These are phyloP conservation scores for Megalops atlanticus DNA, from an alignment of 2,113 vertebrate species.

Conservation along the genomic window DNA sequence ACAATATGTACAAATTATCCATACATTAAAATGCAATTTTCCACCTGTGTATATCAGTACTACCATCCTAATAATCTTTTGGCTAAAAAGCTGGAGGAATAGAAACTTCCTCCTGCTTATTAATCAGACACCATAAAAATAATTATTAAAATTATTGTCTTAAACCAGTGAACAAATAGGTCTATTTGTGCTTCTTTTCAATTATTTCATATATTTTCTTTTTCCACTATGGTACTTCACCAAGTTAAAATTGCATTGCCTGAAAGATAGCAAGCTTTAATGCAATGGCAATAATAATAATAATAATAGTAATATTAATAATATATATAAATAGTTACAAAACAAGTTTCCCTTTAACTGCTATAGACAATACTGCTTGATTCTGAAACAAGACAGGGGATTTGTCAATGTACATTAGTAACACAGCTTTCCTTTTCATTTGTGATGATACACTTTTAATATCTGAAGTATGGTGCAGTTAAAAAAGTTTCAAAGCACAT, in stretches of 20 bases:
- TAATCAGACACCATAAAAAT: constrained; percentile 79
- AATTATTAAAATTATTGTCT: constrained; percentile 74
- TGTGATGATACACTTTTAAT: constrained; percentile 58
- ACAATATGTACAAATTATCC: constrained; percentile 82
- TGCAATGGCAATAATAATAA: constrained; percentile 51
- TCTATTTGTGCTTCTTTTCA: constrained; percentile 55
- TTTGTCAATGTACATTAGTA: constrained; percentile 50
- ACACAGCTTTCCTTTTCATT: constrained; percentile 55
- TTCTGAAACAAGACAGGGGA: constrained; percentile 45
- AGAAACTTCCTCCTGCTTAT: constrained; percentile 73
- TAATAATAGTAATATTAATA: too few relatives aligned
- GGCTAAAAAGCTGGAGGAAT: constrained; percentile 80
- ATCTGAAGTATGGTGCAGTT: constrained; percentile 60
- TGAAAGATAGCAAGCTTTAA: constrained; percentile 63
- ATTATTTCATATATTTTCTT: constrained; percentile 59
- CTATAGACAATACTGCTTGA: constrained; percentile 66
- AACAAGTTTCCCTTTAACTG: constrained; percentile 53
- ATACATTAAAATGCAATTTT: constrained; percentile 78
- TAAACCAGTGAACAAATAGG: constrained; percentile 66
- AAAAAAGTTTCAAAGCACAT: constrained; percentile 62
- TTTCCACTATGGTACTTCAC: constrained; percentile 73
- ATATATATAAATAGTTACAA: constrained; percentile 74
- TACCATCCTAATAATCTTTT: constrained; percentile 74
- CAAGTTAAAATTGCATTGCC: constrained; percentile 68
- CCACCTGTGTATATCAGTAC: constrained; percentile 70